Percentiles rank a stretch among this genome's conserved stretches.
Conservation (phyloP, 1,140 invertebrate genomes). For the Platorchestia sp. region DNA sequence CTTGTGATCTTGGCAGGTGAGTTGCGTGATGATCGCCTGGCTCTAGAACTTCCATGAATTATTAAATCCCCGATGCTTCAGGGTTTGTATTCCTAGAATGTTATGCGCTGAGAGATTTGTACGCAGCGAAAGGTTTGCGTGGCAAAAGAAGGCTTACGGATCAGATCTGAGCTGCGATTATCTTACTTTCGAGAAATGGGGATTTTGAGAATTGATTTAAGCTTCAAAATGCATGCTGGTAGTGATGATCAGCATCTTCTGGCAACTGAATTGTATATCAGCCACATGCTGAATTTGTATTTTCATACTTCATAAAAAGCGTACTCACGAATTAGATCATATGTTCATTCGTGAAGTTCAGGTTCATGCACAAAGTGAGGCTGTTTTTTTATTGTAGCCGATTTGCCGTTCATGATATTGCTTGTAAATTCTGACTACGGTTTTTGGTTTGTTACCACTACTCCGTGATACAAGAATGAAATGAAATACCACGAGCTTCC, state of each 20-base stretch:
- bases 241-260: too few species aligned
- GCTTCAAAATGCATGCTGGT: too few species aligned
- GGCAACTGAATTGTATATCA: too few species aligned
- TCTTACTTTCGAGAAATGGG: too few species aligned
- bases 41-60: neutral
- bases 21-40: neutral
- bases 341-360: too few species aligned
- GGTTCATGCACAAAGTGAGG: neutral
- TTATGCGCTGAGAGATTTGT: neutral
- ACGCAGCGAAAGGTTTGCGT: neutral
- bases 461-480: too few species aligned
- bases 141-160: neutral
- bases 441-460: neutral
- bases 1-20: neutral
- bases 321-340: too few species aligned
- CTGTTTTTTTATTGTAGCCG: neutral
- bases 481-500: too few species aligned
- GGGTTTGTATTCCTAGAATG: neutral
- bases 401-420: neutral
- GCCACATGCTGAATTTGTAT: too few species aligned
- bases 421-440: neutral
- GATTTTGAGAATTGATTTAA: too few species aligned
- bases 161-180: too few species aligned
- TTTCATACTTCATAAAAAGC: too few species aligned
- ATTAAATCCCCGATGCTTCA: neutral